Evolutionary conservation across 2,113 vertebrate species (phyloP).

Genomic region (Megaleporinus macrocephalus): DNA sequence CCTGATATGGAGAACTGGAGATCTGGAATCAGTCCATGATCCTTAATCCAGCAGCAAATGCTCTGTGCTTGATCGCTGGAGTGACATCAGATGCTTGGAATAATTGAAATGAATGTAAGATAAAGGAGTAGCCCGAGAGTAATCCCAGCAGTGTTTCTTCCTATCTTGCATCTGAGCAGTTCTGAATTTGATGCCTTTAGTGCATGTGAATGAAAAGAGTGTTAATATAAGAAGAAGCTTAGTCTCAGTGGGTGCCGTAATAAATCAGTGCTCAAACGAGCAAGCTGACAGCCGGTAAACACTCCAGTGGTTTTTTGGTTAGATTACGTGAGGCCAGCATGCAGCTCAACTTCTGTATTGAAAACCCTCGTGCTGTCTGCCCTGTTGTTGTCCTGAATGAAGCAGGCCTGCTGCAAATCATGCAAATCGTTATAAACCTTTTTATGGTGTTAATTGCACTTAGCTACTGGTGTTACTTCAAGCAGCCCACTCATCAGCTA

Average conservation of each 20-base stretch:
- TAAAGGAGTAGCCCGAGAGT: not conserved
- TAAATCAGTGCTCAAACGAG: not conserved
- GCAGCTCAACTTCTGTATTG: not conserved
- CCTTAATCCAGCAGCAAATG: not conserved
- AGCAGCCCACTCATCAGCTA: not conserved
- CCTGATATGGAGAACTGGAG: not conserved
- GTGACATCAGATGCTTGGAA: not conserved
- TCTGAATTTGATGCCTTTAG: not conserved
- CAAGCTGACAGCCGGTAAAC: not conserved
- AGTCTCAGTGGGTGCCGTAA: not conserved
- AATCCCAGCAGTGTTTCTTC: not conserved
- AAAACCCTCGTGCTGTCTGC: not conserved
- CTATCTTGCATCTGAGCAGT: not conserved
- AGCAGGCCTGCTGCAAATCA: not conserved
- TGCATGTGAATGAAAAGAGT: not conserved
- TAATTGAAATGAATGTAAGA: not conserved
- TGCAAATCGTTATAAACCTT: not conserved
- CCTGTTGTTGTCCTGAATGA: not conserved
- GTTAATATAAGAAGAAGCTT: not conserved
- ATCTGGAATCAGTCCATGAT: not conserved
- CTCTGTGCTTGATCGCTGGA: not conserved
- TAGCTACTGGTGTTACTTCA: conserved; percentile 6
- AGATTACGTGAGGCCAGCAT: not conserved
- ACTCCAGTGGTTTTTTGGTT: not conserved
- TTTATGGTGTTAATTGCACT: conserved; percentile 3